Base-by-base conservation (phyloP, 2,888 invertebrate species). In the Erebia epiphron region DNA sequence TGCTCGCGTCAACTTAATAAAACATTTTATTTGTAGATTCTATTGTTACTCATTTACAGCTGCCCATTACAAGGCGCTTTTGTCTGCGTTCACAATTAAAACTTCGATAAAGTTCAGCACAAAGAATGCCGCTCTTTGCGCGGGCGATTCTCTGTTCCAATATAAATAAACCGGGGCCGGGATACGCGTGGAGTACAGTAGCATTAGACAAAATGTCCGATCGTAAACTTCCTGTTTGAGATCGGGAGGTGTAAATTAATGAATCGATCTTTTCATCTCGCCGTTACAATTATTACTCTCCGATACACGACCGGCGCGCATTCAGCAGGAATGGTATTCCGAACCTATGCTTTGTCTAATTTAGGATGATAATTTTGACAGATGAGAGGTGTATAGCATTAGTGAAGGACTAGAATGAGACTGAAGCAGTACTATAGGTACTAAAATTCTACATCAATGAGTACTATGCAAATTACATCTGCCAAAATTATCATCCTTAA, bases 11-110 rank as follows among this genome's bases (percentile, higher is more conserved):
- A 83, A 86, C 89, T 88, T 88, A 86, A 88, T 89, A 86, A 86
- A 90, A 90, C 83, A 84, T 89, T 90, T 89, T 90, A 91, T 91
- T 91, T 89, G 86, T 90, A 88, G 88, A 86, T 85, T 82, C 84
- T 79, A 75, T 75, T 76, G 74, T 77, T 76, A 71, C 75, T 70
- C 73, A 77, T 77, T 77, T 77, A 77, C 77, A 74, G 73, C 74
- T 83, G 80, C 85, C 86, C 80, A 86, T 90, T 87, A 86, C 84
- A 82, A 79, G 83, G 83, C 83, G 84, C 88, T 86, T 89, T 88
- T 87, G 90, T 90, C 89, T 91, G 87, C 85, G 82, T 89, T 86
- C 87, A 90, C 91, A 91, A 90, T 92, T 91, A 91, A 91, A 91
- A 88, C 82, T 89, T 86, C 85, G 83, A 91, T 90, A 88, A 86